A percentile compares a stretch with the other conserved stretches of the same genome.
Evolutionary conservation across 2,797 vertebrate species (phyloP).

Genomic region (Onychomys arenicola): DNA sequence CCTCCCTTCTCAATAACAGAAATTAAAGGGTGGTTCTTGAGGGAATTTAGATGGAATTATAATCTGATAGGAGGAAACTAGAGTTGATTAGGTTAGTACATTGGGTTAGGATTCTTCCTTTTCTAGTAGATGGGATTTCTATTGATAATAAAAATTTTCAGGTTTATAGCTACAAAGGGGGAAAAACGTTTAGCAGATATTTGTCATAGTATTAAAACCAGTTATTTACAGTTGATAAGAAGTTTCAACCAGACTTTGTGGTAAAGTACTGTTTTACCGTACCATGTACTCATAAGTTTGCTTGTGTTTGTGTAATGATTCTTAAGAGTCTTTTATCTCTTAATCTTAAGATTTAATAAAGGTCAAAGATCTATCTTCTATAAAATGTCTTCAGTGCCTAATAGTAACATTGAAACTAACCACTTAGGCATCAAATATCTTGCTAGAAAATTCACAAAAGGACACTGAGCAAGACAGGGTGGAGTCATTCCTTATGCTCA

Average conservation of each 20-base stretch:
- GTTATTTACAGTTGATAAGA: not conserved
- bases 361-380: not conserved
- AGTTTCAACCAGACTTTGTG: not conserved
- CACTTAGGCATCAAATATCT: no score
- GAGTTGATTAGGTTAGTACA: no score
- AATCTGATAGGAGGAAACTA: not conserved
- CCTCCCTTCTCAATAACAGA: not conserved
- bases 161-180: no score
- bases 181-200: not conserved
- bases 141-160: no score
- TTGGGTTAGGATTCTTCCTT: no score
- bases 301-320: not conserved
- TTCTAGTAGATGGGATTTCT: no score
- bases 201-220: not conserved
- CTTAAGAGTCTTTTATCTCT: no score
- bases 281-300: not conserved
- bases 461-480: no score
- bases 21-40: not conserved
- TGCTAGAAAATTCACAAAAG: not conserved
- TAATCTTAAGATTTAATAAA: not conserved
- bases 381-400: not conserved
- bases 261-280: not conserved
- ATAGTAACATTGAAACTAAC: no score
- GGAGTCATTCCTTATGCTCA: not conserved
- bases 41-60: not conserved